Evolutionary conservation across 2,888 invertebrate genomes (phyloP), one percentile per base, ranked within the genome.

Genomic region (Volucella bombylans): DNA sequence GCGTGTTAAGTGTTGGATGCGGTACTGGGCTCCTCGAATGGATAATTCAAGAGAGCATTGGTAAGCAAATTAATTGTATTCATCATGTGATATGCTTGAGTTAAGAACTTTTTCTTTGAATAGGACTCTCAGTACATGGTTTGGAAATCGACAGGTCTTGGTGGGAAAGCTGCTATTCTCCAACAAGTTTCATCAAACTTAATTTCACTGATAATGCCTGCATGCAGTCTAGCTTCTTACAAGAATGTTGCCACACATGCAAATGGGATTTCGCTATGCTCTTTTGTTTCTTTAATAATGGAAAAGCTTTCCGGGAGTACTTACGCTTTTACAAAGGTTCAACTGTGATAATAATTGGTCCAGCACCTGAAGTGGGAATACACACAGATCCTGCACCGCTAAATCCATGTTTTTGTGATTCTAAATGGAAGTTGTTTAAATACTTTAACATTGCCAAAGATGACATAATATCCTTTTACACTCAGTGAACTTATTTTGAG

Each of bases 11-110:
- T 87, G 91, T 97, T 45, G 96, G 96, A 1, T 96, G 96, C 90
- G 96, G 97, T 12, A 95, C 94, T 86, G 96, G 96, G 0, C 91
- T 97, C n/a, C 92, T 97, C 41, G 97, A 97, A 90, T 96, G 96
- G 96, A 94, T 96, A 87, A 91, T 97, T 59, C 92, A 92, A 54
- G 92, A 94, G 90, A 94, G 94, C 87, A 94, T 94, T 87, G 94
- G 96, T 96, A 91, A 86, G 82, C 57, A 18, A 8, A 47, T 59
- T n/a, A 45, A 14, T 23, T 15, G 4, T 39, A 6, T 39, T 11
- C 31, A 45, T 61, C 62, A 23, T 6, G 8, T 59, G 23, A 15
- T 45, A 69, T 10, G 14, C 31, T 47, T 64, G 52, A 4, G n/a
- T 79, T 18, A 54, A 4, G 23, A 12, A 15, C 11, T 45, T 54